Base-by-base conservation (phyloP, 2,888 invertebrate species). In the Drosophila monieri region DNA sequence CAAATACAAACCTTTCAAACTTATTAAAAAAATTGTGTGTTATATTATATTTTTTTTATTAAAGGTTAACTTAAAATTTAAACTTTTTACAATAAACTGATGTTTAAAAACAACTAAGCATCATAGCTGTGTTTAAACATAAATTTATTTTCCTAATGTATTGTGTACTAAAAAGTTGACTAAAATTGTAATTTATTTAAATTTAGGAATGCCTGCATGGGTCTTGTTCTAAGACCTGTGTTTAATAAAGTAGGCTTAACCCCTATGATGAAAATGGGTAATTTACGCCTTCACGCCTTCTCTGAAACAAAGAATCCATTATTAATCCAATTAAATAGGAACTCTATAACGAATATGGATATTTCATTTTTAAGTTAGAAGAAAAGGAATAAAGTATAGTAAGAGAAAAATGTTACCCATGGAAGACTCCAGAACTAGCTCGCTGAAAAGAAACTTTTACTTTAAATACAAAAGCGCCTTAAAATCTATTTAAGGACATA, bases 231-330 rank as follows among this genome's bases (percentile, higher is more conserved):
- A 15, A 39, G 15, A 6, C 14, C 39, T 8, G 12, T 8, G 6
- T 39, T 8, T 39, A 14, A 14, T 41, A 41, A 41, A 9, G 6
- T 8, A 39, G 6, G 15, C 15, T 8, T 39, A 6, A 39, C 15
- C 39, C 39, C 15, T 9, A 41, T 41, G 39, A 18, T 18, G 39
- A 41, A 18, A 41, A 41, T 18, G 15, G 39, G 18, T 41, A 41
- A 15, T 41, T 41, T 41, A 41, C 39, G 39, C 18, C 39, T 41
- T 41, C 18, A 41, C 39, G 39, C 39, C 39, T 41, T 41, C 39
- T 41, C 39, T 41, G 39, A 41, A 41, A 41, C 39, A 18, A 41
- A 18, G 14, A 41, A 41, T 15, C 18, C 9, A 41, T 41, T 41
- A 18, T 41, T 35, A 35, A 35, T 27, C 27, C 9, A 18, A 18